A percentile compares a stretch with the other conserved stretches of the same genome.
phyloP scores from a whole-genome alignment of 2,888 invertebrate genomes.

The Limenitis camilla region DNA sequence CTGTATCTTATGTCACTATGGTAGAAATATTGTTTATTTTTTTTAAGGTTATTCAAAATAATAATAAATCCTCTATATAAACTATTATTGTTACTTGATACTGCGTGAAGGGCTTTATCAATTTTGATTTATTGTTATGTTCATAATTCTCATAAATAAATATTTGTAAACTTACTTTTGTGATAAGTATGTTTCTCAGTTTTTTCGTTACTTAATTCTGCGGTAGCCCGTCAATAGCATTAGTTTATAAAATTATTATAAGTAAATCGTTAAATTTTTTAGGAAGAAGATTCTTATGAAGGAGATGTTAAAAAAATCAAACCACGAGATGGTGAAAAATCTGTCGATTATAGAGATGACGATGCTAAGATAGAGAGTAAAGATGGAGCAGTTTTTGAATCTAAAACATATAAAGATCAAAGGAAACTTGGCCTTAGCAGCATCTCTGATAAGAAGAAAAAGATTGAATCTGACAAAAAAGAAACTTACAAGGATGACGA shows the following conservation, averaged over 20 bases:
- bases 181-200: no score
- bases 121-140: no score
- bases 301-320: slow-evolving; percentile 67
- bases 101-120: no score
- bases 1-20: no score
- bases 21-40: no score
- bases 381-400: slow-evolving; percentile 58
- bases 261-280: slow-evolving; percentile 23
- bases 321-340: slow-evolving; percentile 63
- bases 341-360: slow-evolving; percentile 50
- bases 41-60: no score
- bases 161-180: no score
- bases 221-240: no score
- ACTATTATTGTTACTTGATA: no score
- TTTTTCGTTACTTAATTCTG: no score
- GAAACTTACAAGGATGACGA: slow-evolving; percentile 60
- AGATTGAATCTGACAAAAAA: slow-evolving; percentile 58
- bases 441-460: slow-evolving; percentile 64
- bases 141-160: no score
- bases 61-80: no score
- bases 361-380: slow-evolving; percentile 42
- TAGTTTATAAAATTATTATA: background rate
- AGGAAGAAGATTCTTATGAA: slow-evolving; percentile 64
- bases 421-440: slow-evolving; percentile 48
- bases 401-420: slow-evolving; percentile 59